Conservation (phyloP, 2,888 invertebrate species). For the Leucoptera coffeella region DNA sequence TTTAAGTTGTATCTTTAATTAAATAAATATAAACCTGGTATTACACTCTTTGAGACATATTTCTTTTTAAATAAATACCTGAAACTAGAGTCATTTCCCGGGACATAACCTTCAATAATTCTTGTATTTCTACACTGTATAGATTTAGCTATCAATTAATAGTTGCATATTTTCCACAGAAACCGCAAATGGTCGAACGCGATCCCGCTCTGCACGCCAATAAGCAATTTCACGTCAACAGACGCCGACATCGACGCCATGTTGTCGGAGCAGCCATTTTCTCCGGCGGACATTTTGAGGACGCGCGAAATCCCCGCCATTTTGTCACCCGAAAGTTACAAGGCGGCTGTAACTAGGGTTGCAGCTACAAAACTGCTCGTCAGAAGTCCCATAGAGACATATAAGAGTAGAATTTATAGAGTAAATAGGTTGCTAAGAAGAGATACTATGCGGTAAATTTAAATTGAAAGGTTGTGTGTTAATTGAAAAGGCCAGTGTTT, state of each 20-base stretch:
- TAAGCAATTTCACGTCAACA: constrained; percentile 27
- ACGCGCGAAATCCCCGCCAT: constrained; percentile 40
- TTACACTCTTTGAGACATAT: too few species aligned
- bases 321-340: constrained; percentile 33
- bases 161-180: constrained; percentile 36
- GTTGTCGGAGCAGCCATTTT: constrained; percentile 24
- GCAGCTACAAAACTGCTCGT: constrained; percentile 25
- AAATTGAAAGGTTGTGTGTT: too few species aligned
- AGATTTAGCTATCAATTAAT: too few species aligned
- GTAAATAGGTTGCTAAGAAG: constrained; percentile 32
- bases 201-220: constrained; percentile 65
- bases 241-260: constrained; percentile 43
- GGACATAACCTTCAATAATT: too few species aligned
- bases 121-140: too few species aligned
- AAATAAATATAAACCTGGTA: too few species aligned
- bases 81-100: too few species aligned
- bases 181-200: constrained; percentile 85
- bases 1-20: too few species aligned
- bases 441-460: constrained; percentile 36
- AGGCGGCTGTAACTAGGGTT: constrained; percentile 32
- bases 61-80: too few species aligned
- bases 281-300: constrained; percentile 23
- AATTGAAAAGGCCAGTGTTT: too few species aligned
- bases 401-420: constrained; percentile 32
- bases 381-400: constrained; percentile 27